Evolutionary conservation across 1,140 invertebrate genomes (phyloP), one percentile per base, ranked within the genome.

Genomic region (Asobara japonica): DNA sequence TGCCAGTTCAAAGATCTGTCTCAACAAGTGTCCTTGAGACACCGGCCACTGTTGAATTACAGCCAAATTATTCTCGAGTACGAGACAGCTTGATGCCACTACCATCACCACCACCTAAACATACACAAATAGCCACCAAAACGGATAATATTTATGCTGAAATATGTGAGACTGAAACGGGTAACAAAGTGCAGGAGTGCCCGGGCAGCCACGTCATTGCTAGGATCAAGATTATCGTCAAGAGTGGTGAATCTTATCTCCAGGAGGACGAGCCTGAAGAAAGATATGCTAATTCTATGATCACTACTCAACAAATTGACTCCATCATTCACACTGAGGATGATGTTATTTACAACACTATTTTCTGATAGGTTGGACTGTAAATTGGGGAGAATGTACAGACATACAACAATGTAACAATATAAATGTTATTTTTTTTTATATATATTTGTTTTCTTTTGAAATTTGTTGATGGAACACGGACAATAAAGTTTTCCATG

Each of bases 341-440:
- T 18, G 82, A 87, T 45, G 82, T 83, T 65, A 83, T 87, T 41
- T 87, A 87, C 74, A 87, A 87, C 41, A 86, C 84, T 48, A 79
- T 87, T 76, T 87, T 86, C 68, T 87, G 73, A 83, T 72, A 25
- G 45, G 11, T 69, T 27, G 0, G 25, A 16, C n/a, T 45, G 41
- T 45, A 18, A 18, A 45, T 3, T 45, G 7, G n/a, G 13, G 18
- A 18, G 41, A n/a, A 45, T 60, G 18, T 27, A 18, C 33, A 11
- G 22, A 11, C 7, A 45, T 29, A 22, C 38, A 64, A 25, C 36
- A 22, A 20, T 69, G 30, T 56, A 13, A n/a, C 30, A 33, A 65
- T 51, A 60, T 20, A 36, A 27, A 62, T 45, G 56, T 20, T n/a
- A n/a, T n/a, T n/a, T n/a, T 22, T 33, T 64, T 64, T 70, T n/a